These are phyloP conservation scores for Saccopteryx bilineata DNA, from an alignment of 2,113 vertebrate species.

Conservation along the genomic window DNA sequence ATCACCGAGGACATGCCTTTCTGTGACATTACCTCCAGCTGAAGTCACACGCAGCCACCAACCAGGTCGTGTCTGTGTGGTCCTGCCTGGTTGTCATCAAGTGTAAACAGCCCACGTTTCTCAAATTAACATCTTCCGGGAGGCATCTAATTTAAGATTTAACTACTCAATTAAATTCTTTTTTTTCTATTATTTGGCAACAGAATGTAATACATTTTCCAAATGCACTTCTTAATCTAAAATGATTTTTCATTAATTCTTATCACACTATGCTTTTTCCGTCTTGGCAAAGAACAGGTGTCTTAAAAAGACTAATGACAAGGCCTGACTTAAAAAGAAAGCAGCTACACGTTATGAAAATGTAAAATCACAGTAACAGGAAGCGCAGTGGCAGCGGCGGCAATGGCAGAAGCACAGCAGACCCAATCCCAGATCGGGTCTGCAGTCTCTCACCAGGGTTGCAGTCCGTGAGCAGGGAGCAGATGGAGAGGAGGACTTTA, in stretches of 20 bases:
- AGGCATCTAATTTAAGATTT: conserved; percentile 78
- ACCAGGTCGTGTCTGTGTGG: conserved; percentile 60
- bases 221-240: conserved; percentile 69
- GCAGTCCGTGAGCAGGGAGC: conserved; percentile 98
- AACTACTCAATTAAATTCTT: conserved; percentile 66
- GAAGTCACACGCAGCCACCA: background rate
- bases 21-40: background rate
- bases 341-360: background rate
- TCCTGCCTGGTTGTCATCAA: conserved; percentile 63
- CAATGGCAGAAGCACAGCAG: background rate
- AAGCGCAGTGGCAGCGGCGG: too few relatives aligned
- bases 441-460: conserved; percentile 93
- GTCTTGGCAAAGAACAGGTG: conserved; percentile 43
- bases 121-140: conserved; percentile 78
- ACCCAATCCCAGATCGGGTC: accelerated
- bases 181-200: conserved; percentile 72
- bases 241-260: conserved; percentile 72
- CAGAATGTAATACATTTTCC: conserved; percentile 33
- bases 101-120: conserved; percentile 72
- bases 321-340: conserved; percentile 33
- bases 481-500: conserved; percentile 98
- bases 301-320: conserved; percentile 53
- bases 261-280: background rate
- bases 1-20: background rate
- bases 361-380: conserved; percentile 3